Evolutionary conservation across 2,797 vertebrate species (phyloP), one percentile per base, ranked within the genome.

Genomic region (Lerista edwardsae): DNA sequence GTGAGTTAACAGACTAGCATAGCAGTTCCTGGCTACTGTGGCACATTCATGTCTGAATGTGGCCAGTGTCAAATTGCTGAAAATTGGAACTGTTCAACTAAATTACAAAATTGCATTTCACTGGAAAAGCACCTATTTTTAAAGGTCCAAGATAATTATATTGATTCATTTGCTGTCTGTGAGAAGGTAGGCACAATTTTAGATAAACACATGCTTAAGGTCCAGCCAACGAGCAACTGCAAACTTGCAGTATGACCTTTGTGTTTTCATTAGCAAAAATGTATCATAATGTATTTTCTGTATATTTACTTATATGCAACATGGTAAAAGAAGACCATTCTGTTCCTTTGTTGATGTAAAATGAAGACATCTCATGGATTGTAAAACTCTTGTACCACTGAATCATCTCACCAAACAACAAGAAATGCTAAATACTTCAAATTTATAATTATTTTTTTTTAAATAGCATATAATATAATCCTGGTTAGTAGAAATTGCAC

Each of bases 101-200:
- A 75, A 82, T 61, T 47, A 61, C n/a, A 71, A 72, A 84, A 51
- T 57, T 57, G 59, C 81, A 71, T 47, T 21, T 71, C 41, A 9
- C 14, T 44, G 34, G 47, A 51, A 51, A 51, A 5, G 47, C 8
- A 21, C 34, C 61, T 8, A n/a, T 68, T 11, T 11, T 9, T 9
- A 61, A 36, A 79, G 51, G 39, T 51, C 6, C 61, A 12, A 12
- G 11, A 62, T 27, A 72, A 62, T 78, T 44, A 39, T 51, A 29
- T 51, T 73, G 34, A 72, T 72, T 36, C 10, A 9, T 73, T 72
- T 57, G 31, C 4, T 81, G 55, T 57, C 80, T 81, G 31, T 44
- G 67, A 79, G 15, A 9, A 55, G 12, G n/a, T 8, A 73, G 44
- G 27, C 61, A 71, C 36, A 84, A 15, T 15, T 10, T 39, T 64